A percentile compares a stretch with the other conserved stretches of the same genome.
phyloP scores from a whole-genome alignment of 1,140 invertebrate genomes.

The Tetragonula clypearis region DNA sequence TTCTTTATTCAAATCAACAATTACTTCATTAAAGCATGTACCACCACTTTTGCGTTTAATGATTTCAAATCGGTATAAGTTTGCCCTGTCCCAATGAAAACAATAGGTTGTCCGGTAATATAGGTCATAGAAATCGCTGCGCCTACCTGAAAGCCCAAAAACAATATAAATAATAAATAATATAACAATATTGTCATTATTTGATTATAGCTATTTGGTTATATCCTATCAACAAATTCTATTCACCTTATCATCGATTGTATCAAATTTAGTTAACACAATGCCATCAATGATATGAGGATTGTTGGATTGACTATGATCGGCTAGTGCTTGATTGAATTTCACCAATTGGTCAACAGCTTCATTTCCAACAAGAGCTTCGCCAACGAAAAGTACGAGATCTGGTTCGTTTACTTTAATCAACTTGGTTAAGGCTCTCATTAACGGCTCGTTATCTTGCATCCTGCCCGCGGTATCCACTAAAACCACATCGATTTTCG shows the following conservation, averaged over 20 bases:
- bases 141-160: slow-evolving; percentile 88
- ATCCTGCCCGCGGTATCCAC: slow-evolving; percentile 99
- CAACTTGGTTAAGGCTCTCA: slow-evolving; percentile 97
- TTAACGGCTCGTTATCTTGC: slow-evolving; percentile 99
- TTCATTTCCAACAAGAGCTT: slow-evolving; percentile 99
- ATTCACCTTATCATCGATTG: slow-evolving; percentile 97
- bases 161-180: slow-evolving; percentile 24
- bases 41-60: slow-evolving; percentile 98
- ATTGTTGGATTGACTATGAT: slow-evolving; percentile 91
- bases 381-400: slow-evolving; percentile 98
- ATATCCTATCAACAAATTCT: slow-evolving; percentile 9
- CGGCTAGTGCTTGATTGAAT: slow-evolving; percentile 98
- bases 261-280: slow-evolving; percentile 99
- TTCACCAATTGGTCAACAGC: slow-evolving; percentile 99
- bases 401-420: slow-evolving; percentile 96
- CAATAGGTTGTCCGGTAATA: slow-evolving; percentile 99
- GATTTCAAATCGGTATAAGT: slow-evolving; percentile 99
- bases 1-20: slow-evolving; percentile 48
- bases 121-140: slow-evolving; percentile 99
- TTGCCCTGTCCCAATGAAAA: slow-evolving; percentile 99
- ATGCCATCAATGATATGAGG: slow-evolving; percentile 98
- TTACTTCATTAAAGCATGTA: slow-evolving; percentile 97
- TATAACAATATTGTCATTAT: slow-evolving; percentile 11
- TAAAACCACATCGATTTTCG: slow-evolving; percentile 93
- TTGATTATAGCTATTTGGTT: neutral